These are phyloP conservation scores for Echinarachnius parma DNA, from an alignment of 53 echinoderm and acorn worm species.

Conservation along the genomic window DNA sequence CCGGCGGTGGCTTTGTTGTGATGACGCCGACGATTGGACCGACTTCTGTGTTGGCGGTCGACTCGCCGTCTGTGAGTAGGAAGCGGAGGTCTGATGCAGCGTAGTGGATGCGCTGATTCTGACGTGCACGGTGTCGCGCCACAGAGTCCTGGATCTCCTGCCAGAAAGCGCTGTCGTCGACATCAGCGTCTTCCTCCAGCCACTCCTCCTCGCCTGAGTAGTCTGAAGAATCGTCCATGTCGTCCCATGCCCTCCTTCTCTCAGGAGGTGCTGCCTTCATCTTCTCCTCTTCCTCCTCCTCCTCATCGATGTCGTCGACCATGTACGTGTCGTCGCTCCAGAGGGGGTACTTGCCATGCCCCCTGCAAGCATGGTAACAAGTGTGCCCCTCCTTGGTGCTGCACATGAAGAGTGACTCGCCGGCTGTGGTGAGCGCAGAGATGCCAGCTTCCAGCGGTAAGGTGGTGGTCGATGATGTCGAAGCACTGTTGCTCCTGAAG, in stretches of 20 bases:
- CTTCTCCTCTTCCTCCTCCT: background rate
- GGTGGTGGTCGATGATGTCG: background rate
- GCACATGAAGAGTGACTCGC: conserved; percentile 45
- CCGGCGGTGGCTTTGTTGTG: conserved; percentile 35
- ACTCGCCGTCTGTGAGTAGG: background rate
- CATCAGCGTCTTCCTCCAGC: background rate
- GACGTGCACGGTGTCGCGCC: background rate
- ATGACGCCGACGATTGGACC: conserved; percentile 30
- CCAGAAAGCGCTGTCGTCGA: conserved; percentile 10
- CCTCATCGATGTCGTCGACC: conserved; percentile 15
- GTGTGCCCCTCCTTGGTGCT: conserved; percentile 31
- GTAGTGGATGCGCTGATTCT: conserved; percentile 6
- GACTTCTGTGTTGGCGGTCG: background rate
- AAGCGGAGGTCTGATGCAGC: conserved; percentile 21
- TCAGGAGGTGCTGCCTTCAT: no score
- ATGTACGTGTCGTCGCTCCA: conserved; percentile 41
- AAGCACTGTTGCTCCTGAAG: background rate
- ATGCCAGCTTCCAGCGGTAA: background rate
- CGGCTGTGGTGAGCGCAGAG: conserved; percentile 17
- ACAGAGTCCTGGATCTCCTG: conserved; percentile 29
- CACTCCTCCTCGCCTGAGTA: conserved; percentile 22
- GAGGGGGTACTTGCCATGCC: conserved; percentile 33
- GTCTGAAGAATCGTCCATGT: background rate
- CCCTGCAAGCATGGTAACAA: conserved; percentile 33
- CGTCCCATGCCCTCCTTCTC: background rate